Base-by-base conservation (phyloP, 2,888 invertebrate species). In the Metellina segmentata region DNA sequence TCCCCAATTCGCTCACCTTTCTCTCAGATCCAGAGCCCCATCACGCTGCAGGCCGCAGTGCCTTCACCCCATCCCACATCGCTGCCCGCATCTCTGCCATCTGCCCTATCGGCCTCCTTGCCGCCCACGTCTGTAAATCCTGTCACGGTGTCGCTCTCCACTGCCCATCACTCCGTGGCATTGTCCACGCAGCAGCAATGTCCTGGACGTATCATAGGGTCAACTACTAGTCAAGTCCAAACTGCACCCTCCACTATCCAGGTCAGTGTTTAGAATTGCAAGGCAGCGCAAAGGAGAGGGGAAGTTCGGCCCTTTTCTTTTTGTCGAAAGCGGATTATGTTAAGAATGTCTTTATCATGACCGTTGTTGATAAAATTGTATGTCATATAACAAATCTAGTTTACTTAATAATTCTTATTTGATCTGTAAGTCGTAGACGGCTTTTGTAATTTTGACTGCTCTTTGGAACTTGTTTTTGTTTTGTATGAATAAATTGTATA, bases 21-120 rank as follows among this genome's bases (percentile, higher is more conserved):
- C 82, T 89, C 92, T 1, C 89, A 92, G 51, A 92, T 92, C 48
- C 92, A 92, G 77, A 92, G 92, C 52, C 88, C 61, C 7, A 92
- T 89, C 71, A 89, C 89, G 1, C 51, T 92, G 11, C 92, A 85
- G 2, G 83, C 91, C 0, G 81, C 86, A 0, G 61, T 91, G 16
- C 91, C 91, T 6, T 86, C 86, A 0, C 70, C 82, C 34, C 91
- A 82, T 61, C 88, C 91, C 7, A 61, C 86, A 4, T 81, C 91
- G n/a, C 20, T 74, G 49, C 82, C 89, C 8, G 82, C 83, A 4
- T 53, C 82, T 8, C 78, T 82, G 9, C 77, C 85, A 20, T 52
- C 78, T n/a, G 48, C 61, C 20, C 11, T 81, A 7, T 78, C 87
- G 4, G 75, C 79, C 61, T 61, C 61, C 34, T 49, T 72, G 48